A percentile compares a stretch with the other conserved stretches of the same genome.
Evolutionary conservation across 2,797 vertebrate genomes (phyloP).

Genomic region (Acipenser transmontanus): DNA sequence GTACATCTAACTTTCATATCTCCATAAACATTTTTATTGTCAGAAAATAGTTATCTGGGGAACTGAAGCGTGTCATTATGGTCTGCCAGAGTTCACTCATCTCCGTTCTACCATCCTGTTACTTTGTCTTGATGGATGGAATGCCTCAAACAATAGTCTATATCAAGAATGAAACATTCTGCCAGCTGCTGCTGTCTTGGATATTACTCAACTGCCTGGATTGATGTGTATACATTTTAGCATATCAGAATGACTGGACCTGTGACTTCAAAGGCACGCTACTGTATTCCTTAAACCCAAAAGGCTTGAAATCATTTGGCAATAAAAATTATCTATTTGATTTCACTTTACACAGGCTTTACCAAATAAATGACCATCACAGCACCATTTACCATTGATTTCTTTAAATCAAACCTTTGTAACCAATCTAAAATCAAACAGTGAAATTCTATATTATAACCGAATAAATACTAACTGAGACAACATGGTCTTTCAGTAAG

Average conservation of each 20-base stretch:
- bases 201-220: slow-evolving; percentile 60
- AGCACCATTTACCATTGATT: too few relatives aligned
- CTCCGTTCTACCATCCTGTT: slow-evolving; percentile 30
- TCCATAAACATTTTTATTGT: slow-evolving; percentile 49
- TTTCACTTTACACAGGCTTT: too few relatives aligned
- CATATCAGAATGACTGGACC: background rate
- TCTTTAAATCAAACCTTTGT: too few relatives aligned
- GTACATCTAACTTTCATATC: slow-evolving; percentile 51
- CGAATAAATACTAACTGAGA: too few relatives aligned
- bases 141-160: slow-evolving; percentile 44
- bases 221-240: slow-evolving; percentile 12
- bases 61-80: slow-evolving; percentile 48
- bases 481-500: too few relatives aligned
- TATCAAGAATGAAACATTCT: slow-evolving; percentile 35
- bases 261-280: background rate
- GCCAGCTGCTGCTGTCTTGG: slow-evolving; percentile 53
- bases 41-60: slow-evolving; percentile 52
- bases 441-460: too few relatives aligned
- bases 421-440: too few relatives aligned
- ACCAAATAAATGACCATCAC: too few relatives aligned
- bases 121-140: slow-evolving; percentile 43
- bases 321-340: too few relatives aligned
- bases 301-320: too few relatives aligned
- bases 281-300: too few relatives aligned
- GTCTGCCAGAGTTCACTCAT: slow-evolving; percentile 47